Evolutionary conservation across 2,888 invertebrate genomes (phyloP).

Genomic region (Acronicta alni): DNA sequence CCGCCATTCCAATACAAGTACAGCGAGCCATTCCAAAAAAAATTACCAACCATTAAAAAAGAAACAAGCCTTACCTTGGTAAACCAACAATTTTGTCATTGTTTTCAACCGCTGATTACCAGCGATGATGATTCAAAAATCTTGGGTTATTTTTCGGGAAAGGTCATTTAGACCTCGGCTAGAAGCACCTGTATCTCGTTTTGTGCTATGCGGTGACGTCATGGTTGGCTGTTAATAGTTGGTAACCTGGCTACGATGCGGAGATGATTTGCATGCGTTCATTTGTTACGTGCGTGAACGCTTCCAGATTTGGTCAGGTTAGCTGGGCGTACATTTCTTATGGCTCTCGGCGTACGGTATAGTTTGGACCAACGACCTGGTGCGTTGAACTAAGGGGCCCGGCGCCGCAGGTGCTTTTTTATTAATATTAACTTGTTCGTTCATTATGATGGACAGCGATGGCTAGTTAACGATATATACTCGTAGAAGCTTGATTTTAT

Average conservation of each 20-base stretch:
- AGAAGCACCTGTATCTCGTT: constrained; percentile 83
- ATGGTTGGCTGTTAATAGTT: constrained; percentile 71
- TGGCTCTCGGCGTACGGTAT: constrained; percentile 82
- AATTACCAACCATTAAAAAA: constrained; percentile 14
- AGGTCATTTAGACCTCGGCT: constrained; percentile 70
- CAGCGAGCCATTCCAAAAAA: constrained; percentile 10
- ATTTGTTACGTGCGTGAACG: constrained; percentile 65
- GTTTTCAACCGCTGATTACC: constrained; percentile 9
- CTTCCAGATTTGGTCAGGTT: constrained; percentile 76
- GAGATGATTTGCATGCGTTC: constrained; percentile 70
- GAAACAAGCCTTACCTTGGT: constrained; percentile 16
- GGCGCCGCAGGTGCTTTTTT: constrained; percentile 74
- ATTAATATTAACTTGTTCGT: constrained; percentile 68
- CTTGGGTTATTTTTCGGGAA: constrained; percentile 60
- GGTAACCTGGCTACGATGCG: constrained; percentile 69
- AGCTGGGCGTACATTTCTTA: constrained; percentile 81
- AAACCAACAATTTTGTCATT: constrained; percentile 24
- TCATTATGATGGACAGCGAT: constrained; percentile 54
- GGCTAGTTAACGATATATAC: constrained; percentile 47
- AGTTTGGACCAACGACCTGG: constrained; percentile 83
- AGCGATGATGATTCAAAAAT: constrained; percentile 28
- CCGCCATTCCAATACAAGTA: constrained; percentile 10
- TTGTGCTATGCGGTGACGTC: constrained; percentile 82
- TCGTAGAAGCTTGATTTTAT: constrained; percentile 24
- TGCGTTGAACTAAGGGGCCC: constrained; percentile 84